phyloP scores from a whole-genome alignment of 2,797 vertebrate genomes.

The Phoxinus dragarum region DNA sequence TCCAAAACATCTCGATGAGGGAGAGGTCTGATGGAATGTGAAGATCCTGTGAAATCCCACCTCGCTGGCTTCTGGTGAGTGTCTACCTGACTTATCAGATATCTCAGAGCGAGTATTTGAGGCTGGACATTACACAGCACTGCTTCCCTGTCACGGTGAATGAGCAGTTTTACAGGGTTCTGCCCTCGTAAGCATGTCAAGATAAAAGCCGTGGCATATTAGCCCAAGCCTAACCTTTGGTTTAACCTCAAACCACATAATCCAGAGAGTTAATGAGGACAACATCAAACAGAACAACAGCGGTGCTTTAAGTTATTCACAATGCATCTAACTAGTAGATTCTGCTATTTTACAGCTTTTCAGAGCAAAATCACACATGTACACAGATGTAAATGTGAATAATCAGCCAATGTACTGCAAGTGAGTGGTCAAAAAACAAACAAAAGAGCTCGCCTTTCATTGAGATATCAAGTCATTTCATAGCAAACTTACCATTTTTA shows the following conservation, averaged over 20 bases:
- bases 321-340: not conserved
- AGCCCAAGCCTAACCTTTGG: conserved; percentile 20
- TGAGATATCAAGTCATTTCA: not conserved
- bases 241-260: conserved; percentile 38
- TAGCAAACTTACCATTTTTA: not conserved
- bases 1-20: not conserved
- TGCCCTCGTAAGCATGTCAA: conserved; percentile 31
- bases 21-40: conserved; percentile 32
- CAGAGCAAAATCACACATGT: not conserved
- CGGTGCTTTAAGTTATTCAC: not conserved
- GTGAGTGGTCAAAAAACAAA: not conserved
- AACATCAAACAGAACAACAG: conserved; percentile 13
- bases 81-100: conserved; percentile 30
- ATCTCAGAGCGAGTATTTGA: conserved; percentile 12
- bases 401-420: not conserved
- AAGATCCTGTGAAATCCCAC: conserved; percentile 24
- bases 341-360: not conserved
- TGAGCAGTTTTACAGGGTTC: conserved; percentile 23
- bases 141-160: conserved; percentile 17
- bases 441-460: not conserved
- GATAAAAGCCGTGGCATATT: conserved; percentile 47
- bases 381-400: not conserved
- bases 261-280: conserved; percentile 22
- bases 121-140: conserved; percentile 16
- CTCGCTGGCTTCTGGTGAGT: conserved; percentile 15